phyloP scores from a whole-genome alignment of 2,888 invertebrate species.

The Rhingia rostrata region DNA sequence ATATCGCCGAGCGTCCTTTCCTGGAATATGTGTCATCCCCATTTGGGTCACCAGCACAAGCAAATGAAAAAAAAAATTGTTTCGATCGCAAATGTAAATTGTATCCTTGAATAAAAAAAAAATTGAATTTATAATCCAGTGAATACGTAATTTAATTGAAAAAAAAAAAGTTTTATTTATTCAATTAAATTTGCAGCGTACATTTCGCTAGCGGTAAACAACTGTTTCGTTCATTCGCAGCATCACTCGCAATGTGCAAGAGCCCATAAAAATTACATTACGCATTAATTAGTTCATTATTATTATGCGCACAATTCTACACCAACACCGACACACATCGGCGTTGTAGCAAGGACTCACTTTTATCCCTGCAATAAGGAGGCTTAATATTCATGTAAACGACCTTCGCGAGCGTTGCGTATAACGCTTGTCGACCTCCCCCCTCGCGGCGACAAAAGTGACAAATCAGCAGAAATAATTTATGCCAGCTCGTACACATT shows the following conservation, averaged over 20 bases:
- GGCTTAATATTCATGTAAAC: constrained; percentile 64
- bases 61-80: constrained; percentile 14
- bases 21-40: constrained; percentile 60
- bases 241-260: constrained; percentile 1
- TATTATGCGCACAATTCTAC: constrained; percentile 45
- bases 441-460: constrained; percentile 31
- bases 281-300: constrained; percentile 69
- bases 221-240: background rate
- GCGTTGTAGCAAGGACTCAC: background rate
- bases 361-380: constrained; percentile 37
- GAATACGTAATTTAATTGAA: constrained; percentile 46
- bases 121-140: constrained; percentile 54
- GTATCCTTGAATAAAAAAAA: background rate
- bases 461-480: constrained; percentile 70
- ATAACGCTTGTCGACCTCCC: constrained; percentile 44
- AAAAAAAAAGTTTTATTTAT: constrained; percentile 30
- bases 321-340: constrained; percentile 1
- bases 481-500: constrained; percentile 41
- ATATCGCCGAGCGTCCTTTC: constrained; percentile 50
- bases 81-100: background rate
- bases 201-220: constrained; percentile 35
- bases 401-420: constrained; percentile 38
- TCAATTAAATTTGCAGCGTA: constrained; percentile 49
- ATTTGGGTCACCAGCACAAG: constrained; percentile 43
- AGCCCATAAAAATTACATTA: constrained; percentile 58